A percentile compares a stretch with the other conserved stretches of the same genome.
These are phyloP conservation scores for Sitta europaea DNA, from an alignment of 2,113 vertebrate genomes.

Conservation along the genomic window DNA sequence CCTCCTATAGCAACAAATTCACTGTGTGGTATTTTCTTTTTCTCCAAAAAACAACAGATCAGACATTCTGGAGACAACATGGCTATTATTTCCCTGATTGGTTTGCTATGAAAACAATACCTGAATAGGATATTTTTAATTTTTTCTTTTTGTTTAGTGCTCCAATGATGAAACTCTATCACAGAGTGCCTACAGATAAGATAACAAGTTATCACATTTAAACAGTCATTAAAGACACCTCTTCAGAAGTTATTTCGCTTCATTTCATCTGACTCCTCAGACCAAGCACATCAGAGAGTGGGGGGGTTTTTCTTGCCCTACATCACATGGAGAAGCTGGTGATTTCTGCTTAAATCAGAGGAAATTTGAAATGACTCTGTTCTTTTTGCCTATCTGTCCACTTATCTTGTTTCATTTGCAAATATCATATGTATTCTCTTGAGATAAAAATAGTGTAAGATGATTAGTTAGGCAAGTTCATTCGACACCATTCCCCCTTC, in stretches of 20 bases:
- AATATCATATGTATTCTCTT: constrained; percentile 63
- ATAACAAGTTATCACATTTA: neutral
- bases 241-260: neutral
- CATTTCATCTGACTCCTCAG: neutral
- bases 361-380: constrained; percentile 41
- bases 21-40: neutral
- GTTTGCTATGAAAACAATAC: neutral
- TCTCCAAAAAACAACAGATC: neutral
- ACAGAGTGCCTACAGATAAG: neutral
- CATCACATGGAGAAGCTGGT: neutral
- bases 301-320: neutral
- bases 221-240: neutral
- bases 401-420: constrained; percentile 64
- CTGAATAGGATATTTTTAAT: neutral
- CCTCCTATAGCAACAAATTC: constrained; percentile 10
- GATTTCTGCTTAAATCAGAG: constrained; percentile 60
- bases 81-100: neutral
- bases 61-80: neutral
- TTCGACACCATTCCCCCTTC: constrained; percentile 45
- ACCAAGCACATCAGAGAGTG: neutral
- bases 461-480: constrained; percentile 62
- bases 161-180: neutral
- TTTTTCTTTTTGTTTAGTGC: neutral
- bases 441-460: constrained; percentile 70
- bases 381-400: constrained; percentile 38